Base-by-base conservation (phyloP, 2,113 vertebrate species). In the Nannobrachium achirus region DNA sequence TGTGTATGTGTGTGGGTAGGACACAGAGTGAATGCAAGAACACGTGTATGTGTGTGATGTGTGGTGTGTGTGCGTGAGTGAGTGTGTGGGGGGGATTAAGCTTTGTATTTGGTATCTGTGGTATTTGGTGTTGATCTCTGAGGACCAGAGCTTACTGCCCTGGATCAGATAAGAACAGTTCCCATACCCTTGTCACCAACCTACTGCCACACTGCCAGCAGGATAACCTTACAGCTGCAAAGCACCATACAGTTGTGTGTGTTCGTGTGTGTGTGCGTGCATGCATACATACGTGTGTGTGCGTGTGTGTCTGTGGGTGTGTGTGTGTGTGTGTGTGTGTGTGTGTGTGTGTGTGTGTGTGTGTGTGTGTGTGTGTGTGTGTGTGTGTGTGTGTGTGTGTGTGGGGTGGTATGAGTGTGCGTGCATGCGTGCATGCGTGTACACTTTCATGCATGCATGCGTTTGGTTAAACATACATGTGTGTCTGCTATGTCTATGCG, bases 101-200 rank as follows among this genome's bases (percentile, higher is more conserved):
- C 8, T 2, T n/a, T 63, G 53, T 11, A 51, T 81, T 69, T 80
- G 56, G 11, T 62, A 42, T 50, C 55, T 70, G 68, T 76, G 69
- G 49, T 11, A 57, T 71, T 74, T 66, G 19, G 62, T 57, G 46
- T 69, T 62, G 45, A 19, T 62, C 56, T 77, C 56, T 41, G 38
- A 67, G 45, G 33, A 71, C 63, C 39, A 73, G 14, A 44, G 55
- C 56, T 40, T 50, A 58, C n/a, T 1, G 25, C 14, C 52, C 20
- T 46, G 6, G 48, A 87, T 86, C 75, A 79, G 73, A 83, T 79
- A 77, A 71, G 57, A 60, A 38, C 46, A 49, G 49, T 85, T 88
- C 78, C 79, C 73, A 76, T 66, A 75, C 76, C 68, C 70, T 33
- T 15, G 15, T 62, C 42, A 55, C 42, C 46, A 48, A 70, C 73